Base-by-base conservation (phyloP, 2,113 vertebrate genomes). In the Speoplatyrhinus poulsoni region DNA sequence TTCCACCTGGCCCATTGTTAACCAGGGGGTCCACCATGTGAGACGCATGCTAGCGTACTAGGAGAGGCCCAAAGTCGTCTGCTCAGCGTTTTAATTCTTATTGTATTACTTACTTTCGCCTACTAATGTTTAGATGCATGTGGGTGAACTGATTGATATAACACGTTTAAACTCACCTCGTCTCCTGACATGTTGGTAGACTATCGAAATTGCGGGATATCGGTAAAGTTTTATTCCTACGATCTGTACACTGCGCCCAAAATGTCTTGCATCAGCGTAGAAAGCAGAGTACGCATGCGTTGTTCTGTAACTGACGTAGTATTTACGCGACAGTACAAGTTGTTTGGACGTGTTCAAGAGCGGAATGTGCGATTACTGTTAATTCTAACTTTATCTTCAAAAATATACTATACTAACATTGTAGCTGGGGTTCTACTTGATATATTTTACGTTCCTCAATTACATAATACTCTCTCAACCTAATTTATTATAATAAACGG, bases 141-240 rank as follows among this genome's bases (percentile, higher is more conserved):
- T 0, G 4, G 0, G 1, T 8, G 1, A n/a, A 19, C 32, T 12
- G 10, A 17, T 46, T 48, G 4, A 13, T 10, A 46, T 7, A 9
- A 36, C 53, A 17, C 26, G 12, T 19, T 10, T 13, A 6, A 6
- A 52, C 83, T 76, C 48, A 93, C 93, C 91, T 93, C 93, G 84
- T 93, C 93, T 85, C 92, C 93, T 62, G 92, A 93, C 93, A 94
- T 94, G 78, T 79, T 88, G 80, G 80, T 72, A 16, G 53, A 0
- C 0, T 64, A 41, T 7, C 12, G 36, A 54, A 58, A 41, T 50
- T 19, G 49, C 8, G 15, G 13, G 3, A 70, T 74, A 75, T 58
- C 47, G 6, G 52, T 12, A 12, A 65, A 60, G 66, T 79, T 66
- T 67, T 3, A 60, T 33, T 76, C 50, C 33, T 56, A 64, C 57